These are phyloP conservation scores for Pleuronectes platessa DNA, from an alignment of 2,113 vertebrate species.

Conservation along the genomic window DNA sequence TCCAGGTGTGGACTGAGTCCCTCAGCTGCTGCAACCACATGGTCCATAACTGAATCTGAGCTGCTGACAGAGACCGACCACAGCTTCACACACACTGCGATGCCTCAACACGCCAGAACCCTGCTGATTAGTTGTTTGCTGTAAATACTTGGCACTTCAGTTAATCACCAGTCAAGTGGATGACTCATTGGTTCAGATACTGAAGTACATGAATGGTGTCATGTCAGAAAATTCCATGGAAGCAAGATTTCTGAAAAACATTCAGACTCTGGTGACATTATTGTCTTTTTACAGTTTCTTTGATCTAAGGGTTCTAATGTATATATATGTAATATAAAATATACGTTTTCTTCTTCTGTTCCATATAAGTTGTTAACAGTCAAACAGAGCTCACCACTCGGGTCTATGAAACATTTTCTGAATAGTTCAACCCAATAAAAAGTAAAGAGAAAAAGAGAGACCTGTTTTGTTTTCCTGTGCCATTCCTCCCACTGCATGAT, in stretches of 20 bases:
- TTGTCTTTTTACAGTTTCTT: conserved; percentile 5
- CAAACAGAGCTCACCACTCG: conserved; percentile 19
- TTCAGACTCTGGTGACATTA: neutral
- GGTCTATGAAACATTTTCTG: conserved; percentile 44
- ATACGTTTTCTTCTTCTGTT: conserved; percentile 4
- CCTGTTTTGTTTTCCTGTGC: conserved; percentile 26
- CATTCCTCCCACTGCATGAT: conserved; percentile 35
- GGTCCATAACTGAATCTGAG: conserved; percentile 52
- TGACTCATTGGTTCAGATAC: conserved; percentile 16
- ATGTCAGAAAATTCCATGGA: conserved; percentile 21
- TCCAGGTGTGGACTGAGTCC: conserved; percentile 58
- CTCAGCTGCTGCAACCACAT: neutral
- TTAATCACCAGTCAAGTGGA: conserved; percentile 24
- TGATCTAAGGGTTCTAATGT: neutral
- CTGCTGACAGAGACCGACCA: conserved; percentile 33
- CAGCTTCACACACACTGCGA: conserved; percentile 14
- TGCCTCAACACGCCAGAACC: neutral
- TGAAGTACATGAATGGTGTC: conserved; percentile 26
- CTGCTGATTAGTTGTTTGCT: conserved; percentile 29
- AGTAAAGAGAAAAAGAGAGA: neutral
- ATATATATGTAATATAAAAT: conserved; percentile 16
- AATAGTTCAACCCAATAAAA: conserved; percentile 52
- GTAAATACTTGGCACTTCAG: conserved; percentile 18
- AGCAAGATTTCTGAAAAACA: conserved; percentile 1
- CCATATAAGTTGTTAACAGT: conserved; percentile 51